Percentiles rank a stretch among this genome's conserved stretches.
phyloP scores from a whole-genome alignment of 1,140 invertebrate species.

The Berghia stephanieae region DNA sequence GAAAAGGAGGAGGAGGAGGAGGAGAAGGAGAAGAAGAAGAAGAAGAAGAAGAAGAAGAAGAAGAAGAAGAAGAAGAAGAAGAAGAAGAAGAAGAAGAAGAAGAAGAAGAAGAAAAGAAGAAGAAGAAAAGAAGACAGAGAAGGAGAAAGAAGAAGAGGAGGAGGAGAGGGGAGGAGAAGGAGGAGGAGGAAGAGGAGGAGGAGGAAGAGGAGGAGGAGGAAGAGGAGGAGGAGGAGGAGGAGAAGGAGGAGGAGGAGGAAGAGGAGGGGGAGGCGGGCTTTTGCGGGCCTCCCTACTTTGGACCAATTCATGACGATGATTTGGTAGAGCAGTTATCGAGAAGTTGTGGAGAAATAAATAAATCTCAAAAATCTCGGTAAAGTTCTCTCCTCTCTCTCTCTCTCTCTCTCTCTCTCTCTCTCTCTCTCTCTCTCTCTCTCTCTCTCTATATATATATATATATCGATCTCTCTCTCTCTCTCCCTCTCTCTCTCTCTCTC shows the following conservation, averaged over 20 bases:
- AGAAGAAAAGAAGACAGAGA: neutral
- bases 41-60: neutral
- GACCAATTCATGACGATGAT: no score
- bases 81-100: neutral
- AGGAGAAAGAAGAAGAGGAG: neutral
- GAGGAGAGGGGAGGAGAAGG: neutral
- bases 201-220: neutral
- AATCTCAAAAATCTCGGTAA: neutral
- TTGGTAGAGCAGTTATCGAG: no score
- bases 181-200: neutral
- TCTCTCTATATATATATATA: constrained; percentile 22
- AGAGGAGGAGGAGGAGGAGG: neutral
- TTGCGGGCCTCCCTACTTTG: no score
- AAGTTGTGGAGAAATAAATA: constrained; percentile 1
- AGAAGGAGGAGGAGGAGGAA: neutral
- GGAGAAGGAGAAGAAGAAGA: neutral
- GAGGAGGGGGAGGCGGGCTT: constrained; percentile 5
- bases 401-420: constrained; percentile 25
- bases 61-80: neutral
- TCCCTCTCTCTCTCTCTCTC: neutral
- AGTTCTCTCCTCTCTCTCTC: constrained; percentile 19
- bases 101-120: neutral
- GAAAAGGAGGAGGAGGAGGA: neutral
- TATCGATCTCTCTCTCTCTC: constrained; percentile 27
- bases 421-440: constrained; percentile 22